Evolutionary conservation across 1,140 invertebrate species (phyloP), one percentile per base, ranked within the genome.

Genomic region (Musca vetustissima): DNA sequence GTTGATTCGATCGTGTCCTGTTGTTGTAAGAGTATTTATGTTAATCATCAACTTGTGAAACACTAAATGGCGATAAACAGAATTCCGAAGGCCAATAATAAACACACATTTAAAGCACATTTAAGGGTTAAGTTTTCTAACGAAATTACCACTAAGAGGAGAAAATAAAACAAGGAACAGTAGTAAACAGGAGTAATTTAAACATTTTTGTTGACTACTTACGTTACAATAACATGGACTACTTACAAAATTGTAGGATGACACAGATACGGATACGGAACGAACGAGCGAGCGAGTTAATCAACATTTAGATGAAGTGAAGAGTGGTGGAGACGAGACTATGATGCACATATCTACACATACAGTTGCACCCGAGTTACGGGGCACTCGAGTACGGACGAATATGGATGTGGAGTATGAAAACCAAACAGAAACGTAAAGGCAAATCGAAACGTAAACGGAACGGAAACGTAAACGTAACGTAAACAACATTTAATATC

Each of bases 1-100:
- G 88, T 78, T 95, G 93, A 83, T 94, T 95, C 75, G 92, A 93
- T 80, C 93, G 93, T 75, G 91, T 93, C 88, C 93, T 95, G 50
- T 69, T 36, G 48, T 65, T 65, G 13, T 43, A 49, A 65, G 11
- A 43, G 36, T 14, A 64, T 14, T n/a, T 43, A 43, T 43, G 11
- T 64, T 64, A 22, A 47, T n/a, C 15, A 64, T 48, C 43, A 64
- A 59, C 8, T 28, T 28, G 61, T 14, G 2, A 64, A 22, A 22
- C 6, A 52, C 50, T 3, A 19, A 52, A 17, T 6, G 17, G 22
- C 1, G n/a, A 4, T 17, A 52, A 4, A 17, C 8, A 52, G 7
- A 17, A 8, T 43, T 43, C 36, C 36, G 36, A 43, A 43, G 36
- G 36, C 36, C 36, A 43, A 43, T 43, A 43, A 43, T 43, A 43